Evolutionary conservation across 1,140 invertebrate genomes (phyloP), one percentile per base, ranked within the genome.

Genomic region (Sesamia nonagrioides): DNA sequence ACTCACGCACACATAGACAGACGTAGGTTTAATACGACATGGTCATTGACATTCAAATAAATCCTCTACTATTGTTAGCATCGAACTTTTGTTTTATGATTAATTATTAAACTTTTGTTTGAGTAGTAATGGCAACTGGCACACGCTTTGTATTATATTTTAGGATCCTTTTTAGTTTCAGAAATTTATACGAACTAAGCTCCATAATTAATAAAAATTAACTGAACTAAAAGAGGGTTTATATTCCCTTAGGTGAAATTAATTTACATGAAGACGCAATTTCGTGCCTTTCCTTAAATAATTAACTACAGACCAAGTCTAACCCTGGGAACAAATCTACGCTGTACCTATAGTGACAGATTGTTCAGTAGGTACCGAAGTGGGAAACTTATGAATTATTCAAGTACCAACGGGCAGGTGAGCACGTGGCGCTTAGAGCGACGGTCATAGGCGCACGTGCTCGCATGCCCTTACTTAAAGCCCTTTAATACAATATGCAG

Each of bases 341-440:
- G 17, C 0, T n/a, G 27, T 27, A 4, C 13, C 6, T 11, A 18
- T 66, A 35, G n/a, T 9, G 9, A 8, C 15, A 33, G 15, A 52
- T 8, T 35, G 21, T 45, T 7, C 15, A 21, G 33, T 15, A n/a
- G n/a, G n/a, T n/a, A 33, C 42, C 52, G 42, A 40, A n/a, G 54
- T n/a, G 52, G 7, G 71, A 58, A 73, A 54, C 71, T 52, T 73
- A 58, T 73, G 71, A 73, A 73, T 73, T 42, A 73, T 56, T 73
- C 71, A 73, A 56, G 50, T 52, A 54, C n/a, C 35, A 9, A 5
- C 17, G 17, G 54, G 11, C 52, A 37, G 7, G 13, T 50, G 45
- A n/a, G 60, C 60, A 61, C 35, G 60, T 61, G 35, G 6, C 21
- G 33, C 60, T 6, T 17, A 33, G 35, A 18, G 54, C 33, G 50